Evolutionary conservation across 2,113 vertebrate genomes (phyloP).

Genomic region (Corythornis cristatus): DNA sequence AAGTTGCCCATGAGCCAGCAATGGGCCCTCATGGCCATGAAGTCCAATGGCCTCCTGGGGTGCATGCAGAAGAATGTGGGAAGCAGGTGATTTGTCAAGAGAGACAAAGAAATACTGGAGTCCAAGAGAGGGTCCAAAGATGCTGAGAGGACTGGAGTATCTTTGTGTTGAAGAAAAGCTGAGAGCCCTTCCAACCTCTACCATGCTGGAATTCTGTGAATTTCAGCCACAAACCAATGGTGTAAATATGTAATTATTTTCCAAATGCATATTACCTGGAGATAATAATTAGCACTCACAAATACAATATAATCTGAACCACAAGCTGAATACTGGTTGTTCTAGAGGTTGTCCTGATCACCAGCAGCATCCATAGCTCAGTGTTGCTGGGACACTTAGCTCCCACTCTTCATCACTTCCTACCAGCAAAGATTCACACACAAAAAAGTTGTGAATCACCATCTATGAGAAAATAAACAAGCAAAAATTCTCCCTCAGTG

Average conservation of each 20-base stretch:
- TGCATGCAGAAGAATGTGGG: too few relatives aligned
- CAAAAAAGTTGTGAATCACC: not conserved
- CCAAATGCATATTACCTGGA: not conserved
- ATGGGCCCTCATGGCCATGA: too few relatives aligned
- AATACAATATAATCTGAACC: not conserved
- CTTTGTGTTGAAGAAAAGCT: too few relatives aligned
- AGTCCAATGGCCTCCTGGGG: too few relatives aligned
- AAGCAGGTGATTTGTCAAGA: too few relatives aligned
- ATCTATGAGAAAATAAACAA: not conserved
- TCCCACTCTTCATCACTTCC: not conserved
- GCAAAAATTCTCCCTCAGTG: not conserved
- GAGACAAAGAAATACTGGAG: too few relatives aligned
- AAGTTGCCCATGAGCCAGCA: too few relatives aligned
- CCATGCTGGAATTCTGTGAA: not conserved
- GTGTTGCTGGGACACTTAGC: not conserved
- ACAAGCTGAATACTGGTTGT: accelerated
- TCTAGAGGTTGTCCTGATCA: not conserved
- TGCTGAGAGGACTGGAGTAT: too few relatives aligned
- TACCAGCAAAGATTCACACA: not conserved
- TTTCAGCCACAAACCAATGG: not conserved
- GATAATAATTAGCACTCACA: not conserved
- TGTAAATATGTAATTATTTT: not conserved
- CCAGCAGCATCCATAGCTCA: accelerated
- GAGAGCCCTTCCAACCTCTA: not conserved
- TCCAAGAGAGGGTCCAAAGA: too few relatives aligned